A percentile compares a stretch with the other conserved stretches of the same genome.
phyloP scores from a whole-genome alignment of 2,888 invertebrate genomes.

The Lacanobia wlatinum region DNA sequence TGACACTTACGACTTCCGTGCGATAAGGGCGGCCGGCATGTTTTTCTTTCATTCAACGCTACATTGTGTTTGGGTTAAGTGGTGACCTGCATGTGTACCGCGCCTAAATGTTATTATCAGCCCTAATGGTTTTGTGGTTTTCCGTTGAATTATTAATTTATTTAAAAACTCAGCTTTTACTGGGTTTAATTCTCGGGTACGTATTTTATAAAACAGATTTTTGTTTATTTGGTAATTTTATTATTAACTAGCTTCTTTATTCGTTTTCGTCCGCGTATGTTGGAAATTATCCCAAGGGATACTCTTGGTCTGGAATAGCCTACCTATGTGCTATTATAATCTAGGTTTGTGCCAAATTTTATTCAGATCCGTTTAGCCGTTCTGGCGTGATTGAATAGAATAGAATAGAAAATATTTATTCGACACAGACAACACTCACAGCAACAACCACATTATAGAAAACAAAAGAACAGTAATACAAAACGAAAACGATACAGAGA shows the following conservation, averaged over 20 bases:
- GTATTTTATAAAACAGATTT: too few species aligned
- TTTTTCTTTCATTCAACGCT: constrained; percentile 63
- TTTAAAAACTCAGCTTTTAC: constrained; percentile 10
- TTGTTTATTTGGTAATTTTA: not conserved
- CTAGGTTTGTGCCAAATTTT: too few species aligned
- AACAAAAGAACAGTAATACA: too few species aligned
- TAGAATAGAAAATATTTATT: too few species aligned
- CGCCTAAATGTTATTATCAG: constrained; percentile 51
- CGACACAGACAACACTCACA: too few species aligned
- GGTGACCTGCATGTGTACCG: constrained; percentile 58
- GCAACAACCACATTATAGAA: too few species aligned
- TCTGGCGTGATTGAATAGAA: too few species aligned
- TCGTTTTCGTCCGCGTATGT: not conserved
- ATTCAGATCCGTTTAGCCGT: too few species aligned
- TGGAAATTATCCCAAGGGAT: too few species aligned
- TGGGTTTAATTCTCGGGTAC: not conserved
- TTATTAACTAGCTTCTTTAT: not conserved
- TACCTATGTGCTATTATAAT: too few species aligned
- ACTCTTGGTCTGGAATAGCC: too few species aligned
- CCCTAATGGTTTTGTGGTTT: constrained; percentile 37
- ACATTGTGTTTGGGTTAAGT: constrained; percentile 61
- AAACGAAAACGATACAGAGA: too few species aligned
- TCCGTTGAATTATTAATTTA: constrained; percentile 22
- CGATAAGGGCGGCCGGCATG: constrained; percentile 55
- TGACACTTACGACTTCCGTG: constrained; percentile 63